A percentile compares a stretch with the other conserved stretches of the same genome.
phyloP scores from a whole-genome alignment of 2,797 vertebrate species.

The Bradypodion ventrale region DNA sequence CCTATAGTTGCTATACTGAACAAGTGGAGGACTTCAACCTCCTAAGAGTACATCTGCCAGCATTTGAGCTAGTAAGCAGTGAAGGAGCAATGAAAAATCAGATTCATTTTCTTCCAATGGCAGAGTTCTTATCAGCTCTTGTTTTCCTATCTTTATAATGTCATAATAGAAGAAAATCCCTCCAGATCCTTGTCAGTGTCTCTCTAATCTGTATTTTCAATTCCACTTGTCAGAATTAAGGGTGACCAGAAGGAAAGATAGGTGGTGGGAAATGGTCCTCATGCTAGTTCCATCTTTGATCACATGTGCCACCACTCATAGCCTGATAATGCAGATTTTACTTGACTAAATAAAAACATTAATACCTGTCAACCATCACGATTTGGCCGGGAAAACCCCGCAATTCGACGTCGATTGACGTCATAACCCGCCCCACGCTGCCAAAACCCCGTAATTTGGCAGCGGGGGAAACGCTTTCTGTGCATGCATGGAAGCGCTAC shows the following conservation, averaged over 20 bases:
- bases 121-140: background rate
- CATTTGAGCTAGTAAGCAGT: background rate
- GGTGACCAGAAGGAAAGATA: background rate
- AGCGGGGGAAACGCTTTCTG: too few species aligned
- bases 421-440: too few species aligned
- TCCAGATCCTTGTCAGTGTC: background rate
- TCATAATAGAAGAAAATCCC: background rate
- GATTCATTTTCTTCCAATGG: too few species aligned
- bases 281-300: background rate
- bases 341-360: background rate
- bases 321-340: background rate
- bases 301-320: background rate
- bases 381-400: too few species aligned
- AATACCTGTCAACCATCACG: too few species aligned
- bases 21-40: background rate
- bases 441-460: too few species aligned
- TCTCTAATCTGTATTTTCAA: background rate
- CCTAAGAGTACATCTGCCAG: background rate
- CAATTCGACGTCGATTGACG: too few species aligned
- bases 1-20: background rate
- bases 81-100: background rate
- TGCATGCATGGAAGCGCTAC: too few species aligned
- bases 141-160: too few species aligned
- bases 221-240: background rate
- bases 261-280: background rate